These are phyloP conservation scores for Nudaria mundana DNA, from an alignment of 2,888 invertebrate species.

Conservation along the genomic window DNA sequence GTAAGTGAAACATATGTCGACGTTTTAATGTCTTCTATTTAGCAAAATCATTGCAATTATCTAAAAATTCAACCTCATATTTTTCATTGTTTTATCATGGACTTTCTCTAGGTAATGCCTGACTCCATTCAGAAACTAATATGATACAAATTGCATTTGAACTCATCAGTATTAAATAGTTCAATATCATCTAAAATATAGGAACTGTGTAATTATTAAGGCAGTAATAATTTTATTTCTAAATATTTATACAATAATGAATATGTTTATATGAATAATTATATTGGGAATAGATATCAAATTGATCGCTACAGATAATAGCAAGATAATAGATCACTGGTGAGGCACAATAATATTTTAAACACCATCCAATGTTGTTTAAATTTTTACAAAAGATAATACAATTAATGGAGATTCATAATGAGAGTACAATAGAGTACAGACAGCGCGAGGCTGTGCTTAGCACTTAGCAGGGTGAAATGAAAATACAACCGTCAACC, in stretches of 20 bases:
- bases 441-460: constrained; percentile 71
- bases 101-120: too few species aligned
- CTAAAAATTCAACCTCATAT: too few species aligned
- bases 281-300: constrained; percentile 14
- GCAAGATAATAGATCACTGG: constrained; percentile 33
- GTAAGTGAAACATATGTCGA: too few species aligned
- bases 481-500: constrained; percentile 73
- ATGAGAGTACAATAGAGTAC: constrained; percentile 75
- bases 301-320: constrained; percentile 22
- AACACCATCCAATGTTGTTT: constrained; percentile 75
- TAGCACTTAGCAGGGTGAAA: constrained; percentile 76
- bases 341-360: constrained; percentile 46
- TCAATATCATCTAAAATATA: constrained; percentile 18
- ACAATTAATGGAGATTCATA: constrained; percentile 68
- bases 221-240: constrained; percentile 22
- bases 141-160: too few species aligned
- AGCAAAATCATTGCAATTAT: too few species aligned
- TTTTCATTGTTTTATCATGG: too few species aligned
- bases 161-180: constrained; percentile 16
- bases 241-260: too few species aligned
- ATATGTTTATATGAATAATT: constrained; percentile 18
- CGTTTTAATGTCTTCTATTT: too few species aligned
- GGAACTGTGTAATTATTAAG: constrained; percentile 19
- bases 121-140: too few species aligned
- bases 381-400: constrained; percentile 65